Conservation (phyloP, 2,113 vertebrate genomes). For the Oreotragus oreotragus region DNA sequence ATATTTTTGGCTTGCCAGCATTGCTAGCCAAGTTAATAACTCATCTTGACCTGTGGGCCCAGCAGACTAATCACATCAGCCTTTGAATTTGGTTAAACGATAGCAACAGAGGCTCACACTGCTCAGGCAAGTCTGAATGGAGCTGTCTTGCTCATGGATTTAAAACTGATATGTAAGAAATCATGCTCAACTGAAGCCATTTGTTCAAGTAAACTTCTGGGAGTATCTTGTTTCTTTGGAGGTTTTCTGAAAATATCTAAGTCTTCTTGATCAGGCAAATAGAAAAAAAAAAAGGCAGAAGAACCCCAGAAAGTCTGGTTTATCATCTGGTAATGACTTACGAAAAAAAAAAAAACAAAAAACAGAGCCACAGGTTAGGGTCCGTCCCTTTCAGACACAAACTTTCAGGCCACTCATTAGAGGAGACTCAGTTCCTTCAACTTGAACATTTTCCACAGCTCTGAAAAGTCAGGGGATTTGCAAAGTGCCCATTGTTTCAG, state of each 20-base stretch:
- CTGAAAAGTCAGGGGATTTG: neutral
- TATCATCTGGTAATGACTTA: neutral
- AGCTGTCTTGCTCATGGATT: constrained; percentile 59
- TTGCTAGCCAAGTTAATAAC: constrained; percentile 57
- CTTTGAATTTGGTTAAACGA: constrained; percentile 41
- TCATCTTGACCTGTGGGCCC: constrained; percentile 6
- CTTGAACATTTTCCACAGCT: neutral
- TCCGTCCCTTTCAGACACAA: neutral
- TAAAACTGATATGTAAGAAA: constrained; percentile 67
- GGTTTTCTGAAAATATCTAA: constrained; percentile 46
- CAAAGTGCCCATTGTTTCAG: neutral
- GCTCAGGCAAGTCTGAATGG: constrained; percentile 43
- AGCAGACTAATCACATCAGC: constrained; percentile 36
- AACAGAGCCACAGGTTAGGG: neutral
- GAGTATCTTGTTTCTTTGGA: constrained; percentile 55
- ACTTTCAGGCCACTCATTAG: neutral
- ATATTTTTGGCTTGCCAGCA: neutral
- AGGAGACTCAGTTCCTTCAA: neutral
- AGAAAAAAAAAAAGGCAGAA: neutral
- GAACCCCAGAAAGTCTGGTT: neutral
- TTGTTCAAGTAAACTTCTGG: constrained; percentile 57
- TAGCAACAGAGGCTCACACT: neutral
- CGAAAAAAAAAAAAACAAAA: neutral
- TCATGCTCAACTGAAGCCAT: constrained; percentile 62
- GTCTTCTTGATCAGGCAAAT: constrained; percentile 32